These are phyloP conservation scores for Anas flavirostris DNA, from an alignment of 2,797 vertebrate genomes.

Conservation along the genomic window DNA sequence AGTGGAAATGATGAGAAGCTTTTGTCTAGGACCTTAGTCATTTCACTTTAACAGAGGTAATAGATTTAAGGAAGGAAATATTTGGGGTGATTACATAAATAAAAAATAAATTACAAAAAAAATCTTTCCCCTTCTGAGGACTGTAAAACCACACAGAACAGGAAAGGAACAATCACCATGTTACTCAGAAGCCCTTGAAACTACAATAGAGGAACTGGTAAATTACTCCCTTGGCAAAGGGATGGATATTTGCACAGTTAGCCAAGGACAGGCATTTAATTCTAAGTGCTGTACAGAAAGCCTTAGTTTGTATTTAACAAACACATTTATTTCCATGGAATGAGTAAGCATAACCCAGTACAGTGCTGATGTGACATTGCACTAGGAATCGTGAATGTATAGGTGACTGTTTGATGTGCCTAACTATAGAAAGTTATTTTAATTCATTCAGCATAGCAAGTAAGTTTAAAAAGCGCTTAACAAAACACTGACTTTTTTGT, in stretches of 20 bases:
- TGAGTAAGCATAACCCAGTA: not conserved
- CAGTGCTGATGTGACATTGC: not conserved
- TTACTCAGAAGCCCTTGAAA: not conserved
- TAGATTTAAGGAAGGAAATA: not conserved
- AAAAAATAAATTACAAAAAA: not conserved
- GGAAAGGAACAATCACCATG: not conserved
- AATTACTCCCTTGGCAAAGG: not conserved
- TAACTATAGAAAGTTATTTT: not conserved
- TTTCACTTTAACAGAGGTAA: not conserved
- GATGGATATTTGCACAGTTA: not conserved
- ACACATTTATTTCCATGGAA: not conserved
- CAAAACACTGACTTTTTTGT: not conserved
- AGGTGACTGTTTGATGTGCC: not conserved
- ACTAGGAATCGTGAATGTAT: rapidly evolving
- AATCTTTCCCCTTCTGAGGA: not conserved
- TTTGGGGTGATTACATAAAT: not conserved
- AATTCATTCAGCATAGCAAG: not conserved
- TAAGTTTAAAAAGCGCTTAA: not conserved
- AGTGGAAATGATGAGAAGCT: not conserved
- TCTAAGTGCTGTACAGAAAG: not conserved
- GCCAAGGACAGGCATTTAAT: not conserved
- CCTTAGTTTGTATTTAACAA: not conserved
- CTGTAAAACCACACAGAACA: not conserved
- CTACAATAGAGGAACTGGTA: not conserved
- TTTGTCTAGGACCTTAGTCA: rapidly evolving